Evolutionary conservation across 2,888 invertebrate species (phyloP).

Genomic region (Apodemia duryi): DNA sequence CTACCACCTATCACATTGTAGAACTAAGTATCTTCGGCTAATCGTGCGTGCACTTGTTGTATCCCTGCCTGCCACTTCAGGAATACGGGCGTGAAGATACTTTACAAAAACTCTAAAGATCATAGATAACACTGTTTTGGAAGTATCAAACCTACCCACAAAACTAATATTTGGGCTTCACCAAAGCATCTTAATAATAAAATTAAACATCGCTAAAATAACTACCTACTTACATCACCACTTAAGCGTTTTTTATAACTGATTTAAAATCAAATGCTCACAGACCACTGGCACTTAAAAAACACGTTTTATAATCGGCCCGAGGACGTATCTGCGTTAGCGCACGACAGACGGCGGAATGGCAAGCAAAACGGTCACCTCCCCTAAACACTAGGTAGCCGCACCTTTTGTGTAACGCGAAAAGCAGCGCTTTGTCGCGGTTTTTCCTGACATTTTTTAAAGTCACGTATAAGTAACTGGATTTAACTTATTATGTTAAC

Average conservation of each 20-base stretch:
- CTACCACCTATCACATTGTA: too few relatives aligned
- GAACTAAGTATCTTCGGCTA: too few relatives aligned
- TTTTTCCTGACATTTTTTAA: neutral
- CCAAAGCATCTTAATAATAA: neutral
- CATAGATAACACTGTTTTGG: too few relatives aligned
- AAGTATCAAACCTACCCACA: neutral
- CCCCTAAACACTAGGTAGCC: slow-evolving; percentile 1
- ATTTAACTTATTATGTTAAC: too few relatives aligned
- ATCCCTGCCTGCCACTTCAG: too few relatives aligned
- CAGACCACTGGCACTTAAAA: slow-evolving; percentile 9
- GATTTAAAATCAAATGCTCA: slow-evolving; percentile 5
- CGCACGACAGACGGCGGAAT: slow-evolving; percentile 44
- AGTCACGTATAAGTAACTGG: too few relatives aligned
- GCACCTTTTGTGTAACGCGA: neutral
- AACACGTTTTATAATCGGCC: slow-evolving; percentile 11
- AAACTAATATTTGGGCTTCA: neutral
- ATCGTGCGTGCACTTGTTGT: too few relatives aligned
- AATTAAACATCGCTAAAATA: neutral
- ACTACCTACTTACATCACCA: slow-evolving; percentile 2
- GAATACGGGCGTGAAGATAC: too few relatives aligned
- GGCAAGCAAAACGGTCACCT: slow-evolving; percentile 31
- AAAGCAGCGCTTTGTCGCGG: neutral
- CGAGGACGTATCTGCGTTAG: slow-evolving; percentile 25
- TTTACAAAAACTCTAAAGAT: too few relatives aligned
- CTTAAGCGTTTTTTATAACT: neutral